Evolutionary conservation across 2,113 vertebrate genomes (phyloP).

Genomic region (Scatophagus argus): DNA sequence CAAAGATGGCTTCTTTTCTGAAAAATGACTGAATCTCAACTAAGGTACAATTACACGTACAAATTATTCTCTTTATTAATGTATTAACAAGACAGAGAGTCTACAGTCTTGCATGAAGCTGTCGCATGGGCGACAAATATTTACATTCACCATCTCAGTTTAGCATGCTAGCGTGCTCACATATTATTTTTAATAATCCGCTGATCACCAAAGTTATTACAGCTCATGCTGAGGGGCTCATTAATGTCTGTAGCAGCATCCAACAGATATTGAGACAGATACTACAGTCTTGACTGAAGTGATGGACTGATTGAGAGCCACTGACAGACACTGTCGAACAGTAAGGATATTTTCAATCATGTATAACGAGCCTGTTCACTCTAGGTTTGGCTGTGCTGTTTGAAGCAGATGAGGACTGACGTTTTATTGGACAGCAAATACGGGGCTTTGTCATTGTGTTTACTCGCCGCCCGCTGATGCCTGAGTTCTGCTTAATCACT

Average conservation of each 20-base stretch:
- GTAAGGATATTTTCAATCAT: conserved; percentile 26
- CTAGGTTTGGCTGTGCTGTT: not conserved
- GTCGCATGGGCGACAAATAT: too few species aligned
- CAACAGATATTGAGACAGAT: not conserved
- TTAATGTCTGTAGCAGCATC: not conserved
- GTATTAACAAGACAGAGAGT: too few species aligned
- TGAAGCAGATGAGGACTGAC: conserved; percentile 38
- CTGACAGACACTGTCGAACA: too few species aligned
- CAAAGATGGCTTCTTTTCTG: too few species aligned
- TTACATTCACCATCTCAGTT: too few species aligned
- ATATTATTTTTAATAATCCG: too few species aligned
- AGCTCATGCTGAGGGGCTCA: not conserved
- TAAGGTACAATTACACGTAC: not conserved
- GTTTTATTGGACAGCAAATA: conserved; percentile 34
- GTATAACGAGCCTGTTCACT: conserved; percentile 30
- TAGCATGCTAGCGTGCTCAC: too few species aligned
- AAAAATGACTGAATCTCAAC: not conserved
- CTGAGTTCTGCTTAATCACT: conserved; percentile 61
- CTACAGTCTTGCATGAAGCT: too few species aligned
- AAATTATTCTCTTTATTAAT: not conserved
- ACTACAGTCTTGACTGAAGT: too few species aligned
- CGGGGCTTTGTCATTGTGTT: conserved; percentile 51
- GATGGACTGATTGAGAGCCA: too few species aligned
- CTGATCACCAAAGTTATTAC: not conserved
- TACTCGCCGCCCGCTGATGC: conserved; percentile 41